Evolutionary conservation across 2,888 invertebrate species (phyloP), one percentile per base, ranked within the genome.

Genomic region (Drosophila affinis): DNA sequence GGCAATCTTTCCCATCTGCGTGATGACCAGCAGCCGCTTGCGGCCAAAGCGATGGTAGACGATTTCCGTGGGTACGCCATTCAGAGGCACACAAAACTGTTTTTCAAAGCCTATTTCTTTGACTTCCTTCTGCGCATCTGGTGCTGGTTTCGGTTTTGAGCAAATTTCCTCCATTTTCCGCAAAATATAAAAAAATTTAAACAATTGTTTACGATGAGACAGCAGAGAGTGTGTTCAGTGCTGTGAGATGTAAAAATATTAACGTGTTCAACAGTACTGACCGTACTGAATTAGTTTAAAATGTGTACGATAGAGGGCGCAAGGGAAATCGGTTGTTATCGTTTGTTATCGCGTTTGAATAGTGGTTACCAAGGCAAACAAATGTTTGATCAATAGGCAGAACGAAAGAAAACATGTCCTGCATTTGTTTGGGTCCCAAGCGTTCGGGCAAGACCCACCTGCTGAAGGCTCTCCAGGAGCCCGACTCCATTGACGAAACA

Each of bases 371-470:
- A 67, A 49, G 79, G 51, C n/a, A 7, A 48, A 17, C 0, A 12
- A 14, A 27, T 81, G 72, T 73, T 86, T 12, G 61, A 75, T 84
- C 83, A 53, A 86, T 83, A 46, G 9, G 0, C 24, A 32, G 27
- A 21, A 9, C 2, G 9, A 9, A 24, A 69, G 75, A n/a, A 18
- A 3, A 18, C 72, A 76, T 81, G 78, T 92, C 93, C 82, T 93
- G 93, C 75, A 89, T 97, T 9, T 97, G 97, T 81, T 92, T 97
- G 34, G 97, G 97, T 0, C 96, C 97, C 0, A 94, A 94, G 70
- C 95, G 96, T 44, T 95, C 96, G 0, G 97, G 97, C 0, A 97
- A 97, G 93, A 96, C 96, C 0, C 94, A 96, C 29, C 91, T 97
- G 21, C 90, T 97, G 69, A 96, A 95, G 91, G 95, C 95, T 72